Evolutionary conservation across 2,888 invertebrate species (phyloP), one percentile per base, ranked within the genome.

Genomic region (Cryptocheilus praepositus): DNA sequence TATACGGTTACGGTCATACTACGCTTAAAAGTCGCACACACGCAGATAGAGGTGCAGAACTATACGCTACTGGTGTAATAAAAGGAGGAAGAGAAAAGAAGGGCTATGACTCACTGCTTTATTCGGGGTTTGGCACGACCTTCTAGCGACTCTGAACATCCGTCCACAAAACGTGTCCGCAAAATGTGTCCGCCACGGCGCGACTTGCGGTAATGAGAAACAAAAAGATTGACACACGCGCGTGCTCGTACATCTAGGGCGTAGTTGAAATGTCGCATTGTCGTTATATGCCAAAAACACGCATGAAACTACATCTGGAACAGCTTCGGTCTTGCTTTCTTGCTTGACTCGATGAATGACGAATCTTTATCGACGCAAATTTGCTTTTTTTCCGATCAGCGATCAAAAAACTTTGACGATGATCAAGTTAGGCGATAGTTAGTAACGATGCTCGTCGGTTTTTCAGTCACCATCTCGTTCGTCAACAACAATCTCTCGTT

Each of bases 51-150:
- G 53, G 64, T 61, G 70, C 70, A 78, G 71, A 3, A 71, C 73
- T 66, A 68, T 51, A 75, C 70, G 71, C 67, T 71, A 79, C 67
- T 68, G 43, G 74, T 74, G 77, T 65, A 71, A 71, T 67, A 79
- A 79, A 78, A 71, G 71, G 76, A 71, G 70, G 64, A 73, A 74
- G 68, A 79, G 66, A 78, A 70, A 76, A 69, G 78, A 79, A 76
- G 73, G 45, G 68, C 71, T 77, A 64, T 79, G 79, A 79, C 79
- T 79, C 79, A 79, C 79, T 80, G 79, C 73, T 77, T 79, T 80
- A 80, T 80, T 79, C 74, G 73, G 79, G 80, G 70, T 70, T 77
- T 75, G 77, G 80, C 77, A 74, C 70, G 80, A 75, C 73, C 80
- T 77, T 77, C 77, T 77, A 77, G 79, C 74, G 70, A 71, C 61